Evolutionary conservation across 2,888 invertebrate genomes (phyloP).

Genomic region (Xanthorhoe spadicearia): DNA sequence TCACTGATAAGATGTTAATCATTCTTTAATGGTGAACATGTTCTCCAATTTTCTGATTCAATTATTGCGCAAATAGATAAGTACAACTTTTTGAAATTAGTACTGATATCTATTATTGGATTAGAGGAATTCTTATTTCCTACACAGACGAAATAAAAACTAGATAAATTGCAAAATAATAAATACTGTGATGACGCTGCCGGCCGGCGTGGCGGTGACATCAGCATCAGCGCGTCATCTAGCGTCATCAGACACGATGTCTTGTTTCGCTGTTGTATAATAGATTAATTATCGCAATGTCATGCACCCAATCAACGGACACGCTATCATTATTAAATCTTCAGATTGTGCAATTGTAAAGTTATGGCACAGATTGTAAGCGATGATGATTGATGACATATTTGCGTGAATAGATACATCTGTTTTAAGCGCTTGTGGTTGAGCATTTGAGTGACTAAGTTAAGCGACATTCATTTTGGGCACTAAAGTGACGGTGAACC

Average conservation of each 20-base stretch:
- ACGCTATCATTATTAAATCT: slow-evolving; percentile 63
- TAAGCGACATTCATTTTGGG: neutral
- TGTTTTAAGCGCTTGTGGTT: slow-evolving; percentile 35
- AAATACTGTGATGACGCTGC: slow-evolving; percentile 59
- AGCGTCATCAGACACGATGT: slow-evolving; percentile 72
- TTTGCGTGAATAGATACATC: neutral
- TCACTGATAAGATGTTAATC: slow-evolving; percentile 11
- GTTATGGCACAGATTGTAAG: slow-evolving; percentile 49
- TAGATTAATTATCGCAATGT: slow-evolving; percentile 68
- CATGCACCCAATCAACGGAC: slow-evolving; percentile 64
- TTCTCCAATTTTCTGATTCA: no score
- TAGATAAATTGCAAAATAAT: slow-evolving; percentile 34
- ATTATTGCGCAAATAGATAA: no score
- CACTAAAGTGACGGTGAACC: neutral
- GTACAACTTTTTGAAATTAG: no score
- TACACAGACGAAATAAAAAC: slow-evolving; percentile 27
- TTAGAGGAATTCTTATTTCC: slow-evolving; percentile 16
- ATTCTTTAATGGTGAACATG: neutral
- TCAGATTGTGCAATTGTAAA: slow-evolving; percentile 54
- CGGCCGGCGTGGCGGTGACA: slow-evolving; percentile 72
- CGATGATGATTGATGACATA: slow-evolving; percentile 49
- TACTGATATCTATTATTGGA: slow-evolving; percentile 9
- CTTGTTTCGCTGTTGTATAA: slow-evolving; percentile 58
- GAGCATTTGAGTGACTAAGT: neutral
- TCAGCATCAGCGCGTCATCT: slow-evolving; percentile 71